Percentiles rank a stretch among this genome's conserved stretches.
Evolutionary conservation across 2,113 vertebrate genomes (phyloP).

Genomic region (Campylomormyrus tamandua): DNA sequence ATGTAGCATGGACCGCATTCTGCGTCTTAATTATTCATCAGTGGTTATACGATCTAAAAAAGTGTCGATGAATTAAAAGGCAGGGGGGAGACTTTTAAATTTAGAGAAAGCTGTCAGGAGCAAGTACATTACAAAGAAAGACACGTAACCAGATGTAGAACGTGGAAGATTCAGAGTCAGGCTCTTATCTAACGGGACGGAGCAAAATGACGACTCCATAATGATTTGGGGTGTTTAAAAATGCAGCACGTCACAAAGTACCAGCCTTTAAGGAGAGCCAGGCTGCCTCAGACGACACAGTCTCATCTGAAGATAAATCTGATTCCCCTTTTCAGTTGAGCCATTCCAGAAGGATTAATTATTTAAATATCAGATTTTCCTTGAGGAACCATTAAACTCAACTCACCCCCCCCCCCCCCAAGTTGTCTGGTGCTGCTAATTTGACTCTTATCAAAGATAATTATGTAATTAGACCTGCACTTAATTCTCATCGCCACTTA

Average conservation of each 20-base stretch:
- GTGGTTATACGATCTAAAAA: background rate
- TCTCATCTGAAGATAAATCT: constrained; percentile 6
- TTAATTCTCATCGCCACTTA: constrained; percentile 40
- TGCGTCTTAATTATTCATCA: constrained; percentile 6
- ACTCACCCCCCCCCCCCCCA: background rate
- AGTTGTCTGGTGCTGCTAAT: background rate
- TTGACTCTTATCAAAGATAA: constrained; percentile 19
- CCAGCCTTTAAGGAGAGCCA: background rate
- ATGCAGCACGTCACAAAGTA: background rate
- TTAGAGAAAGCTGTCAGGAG: background rate
- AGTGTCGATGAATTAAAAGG: background rate
- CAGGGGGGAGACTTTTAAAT: background rate
- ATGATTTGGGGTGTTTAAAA: constrained; percentile 15
- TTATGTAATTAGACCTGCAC: constrained; percentile 32
- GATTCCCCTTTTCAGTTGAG: constrained; percentile 20
- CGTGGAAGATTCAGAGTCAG: background rate
- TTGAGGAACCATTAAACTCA: constrained; percentile 20
- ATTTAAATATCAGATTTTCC: constrained; percentile 29
- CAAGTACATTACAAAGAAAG: background rate
- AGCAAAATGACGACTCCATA: background rate
- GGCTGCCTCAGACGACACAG: background rate
- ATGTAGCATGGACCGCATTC: background rate
- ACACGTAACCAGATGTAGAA: background rate
- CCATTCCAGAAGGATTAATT: constrained; percentile 20
- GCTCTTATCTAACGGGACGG: background rate